Conservation (phyloP, 1,140 invertebrate genomes). For the Eupeodes corollae region DNA sequence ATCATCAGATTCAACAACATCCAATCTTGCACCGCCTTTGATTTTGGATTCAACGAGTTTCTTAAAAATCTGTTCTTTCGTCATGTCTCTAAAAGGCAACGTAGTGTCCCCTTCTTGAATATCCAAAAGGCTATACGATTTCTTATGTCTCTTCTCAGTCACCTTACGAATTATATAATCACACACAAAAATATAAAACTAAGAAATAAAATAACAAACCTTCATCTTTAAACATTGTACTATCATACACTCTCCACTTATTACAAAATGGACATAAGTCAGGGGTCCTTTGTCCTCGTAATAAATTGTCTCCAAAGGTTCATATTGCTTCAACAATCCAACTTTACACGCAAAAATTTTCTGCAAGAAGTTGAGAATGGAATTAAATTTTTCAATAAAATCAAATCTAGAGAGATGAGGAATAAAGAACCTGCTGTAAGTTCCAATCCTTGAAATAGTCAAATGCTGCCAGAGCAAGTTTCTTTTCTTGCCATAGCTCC, state of each 20-base stretch:
- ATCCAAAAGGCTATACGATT: conserved; percentile 3
- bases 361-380: conserved; percentile 7
- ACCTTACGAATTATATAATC: conserved; percentile 4
- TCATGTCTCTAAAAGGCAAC: neutral
- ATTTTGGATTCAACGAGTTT: neutral
- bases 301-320: conserved; percentile 26
- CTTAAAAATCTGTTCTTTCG: neutral
- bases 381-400: too few species aligned
- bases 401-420: neutral
- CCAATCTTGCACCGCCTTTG: too few species aligned
- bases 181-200: neutral
- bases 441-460: conserved; percentile 27
- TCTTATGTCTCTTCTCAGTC: conserved; percentile 6
- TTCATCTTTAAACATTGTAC: conserved; percentile 25
- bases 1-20: too few species aligned
- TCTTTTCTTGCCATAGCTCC: conserved; percentile 24
- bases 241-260: conserved; percentile 31
- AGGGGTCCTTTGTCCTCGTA: conserved; percentile 19
- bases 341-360: conserved; percentile 22
- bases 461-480: conserved; percentile 21
- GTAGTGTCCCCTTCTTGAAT: neutral
- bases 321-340: conserved; percentile 16
- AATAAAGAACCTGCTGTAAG: conserved; percentile 21
- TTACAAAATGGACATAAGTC: conserved; percentile 27
- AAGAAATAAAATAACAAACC: conserved; percentile 7